Percentiles rank a stretch among this genome's conserved stretches.
These are phyloP conservation scores for Capromys pilorides DNA, from an alignment of 2,797 vertebrate genomes.

Conservation along the genomic window DNA sequence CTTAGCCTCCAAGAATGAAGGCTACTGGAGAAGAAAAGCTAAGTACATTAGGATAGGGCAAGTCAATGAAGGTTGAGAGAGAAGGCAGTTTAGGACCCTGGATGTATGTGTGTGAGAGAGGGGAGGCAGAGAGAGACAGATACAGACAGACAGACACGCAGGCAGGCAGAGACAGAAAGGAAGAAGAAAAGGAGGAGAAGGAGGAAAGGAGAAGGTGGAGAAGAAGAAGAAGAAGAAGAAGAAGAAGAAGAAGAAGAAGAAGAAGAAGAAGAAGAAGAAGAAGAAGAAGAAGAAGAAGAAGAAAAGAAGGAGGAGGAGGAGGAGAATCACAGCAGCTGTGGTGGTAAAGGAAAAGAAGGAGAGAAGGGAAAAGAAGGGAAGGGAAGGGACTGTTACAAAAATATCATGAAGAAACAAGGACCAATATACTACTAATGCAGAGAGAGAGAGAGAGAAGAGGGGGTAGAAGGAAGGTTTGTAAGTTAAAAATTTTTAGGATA, in stretches of 20 bases:
- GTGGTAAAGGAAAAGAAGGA: too few relatives aligned
- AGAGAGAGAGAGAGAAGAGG: background rate
- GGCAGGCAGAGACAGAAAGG: background rate
- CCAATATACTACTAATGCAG: too few relatives aligned
- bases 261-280: too few relatives aligned
- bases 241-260: too few relatives aligned
- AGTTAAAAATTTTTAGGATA: background rate
- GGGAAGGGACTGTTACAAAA: too few relatives aligned
- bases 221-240: background rate
- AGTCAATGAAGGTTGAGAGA: accelerated
- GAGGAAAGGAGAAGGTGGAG: background rate
- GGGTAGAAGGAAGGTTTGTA: background rate
- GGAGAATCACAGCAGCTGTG: too few relatives aligned
- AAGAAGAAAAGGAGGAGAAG: too few relatives aligned
- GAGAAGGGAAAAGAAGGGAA: too few relatives aligned
- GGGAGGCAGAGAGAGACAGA: background rate
- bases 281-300: too few relatives aligned
- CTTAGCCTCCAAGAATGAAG: background rate
- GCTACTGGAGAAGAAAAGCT: background rate
- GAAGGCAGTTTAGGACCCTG: too few relatives aligned
- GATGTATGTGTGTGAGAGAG: background rate
- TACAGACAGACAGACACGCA: background rate
- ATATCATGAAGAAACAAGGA: too few relatives aligned
- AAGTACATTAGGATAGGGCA: accelerated
- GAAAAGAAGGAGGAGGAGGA: too few relatives aligned